A percentile compares a stretch with the other conserved stretches of the same genome.
Conservation (phyloP, 2,113 vertebrate species). For the Laterallus jamaicensis region DNA sequence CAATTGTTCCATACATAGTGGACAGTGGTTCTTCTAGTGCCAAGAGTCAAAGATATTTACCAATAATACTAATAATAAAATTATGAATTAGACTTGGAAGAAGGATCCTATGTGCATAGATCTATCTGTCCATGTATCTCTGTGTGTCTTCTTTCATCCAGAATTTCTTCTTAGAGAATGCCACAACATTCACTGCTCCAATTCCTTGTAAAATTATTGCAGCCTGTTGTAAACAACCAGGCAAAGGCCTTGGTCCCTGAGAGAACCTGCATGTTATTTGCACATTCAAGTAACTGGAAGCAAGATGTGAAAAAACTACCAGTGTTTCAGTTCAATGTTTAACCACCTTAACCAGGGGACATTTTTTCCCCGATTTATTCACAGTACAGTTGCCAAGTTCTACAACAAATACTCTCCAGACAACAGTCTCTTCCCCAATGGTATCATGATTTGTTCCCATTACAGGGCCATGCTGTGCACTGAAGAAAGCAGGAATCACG, state of each 20-base stretch:
- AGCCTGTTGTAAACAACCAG: neutral
- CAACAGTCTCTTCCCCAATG: neutral
- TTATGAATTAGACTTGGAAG: neutral
- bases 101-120: neutral
- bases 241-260: neutral
- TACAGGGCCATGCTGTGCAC: neutral
- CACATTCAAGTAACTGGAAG: neutral
- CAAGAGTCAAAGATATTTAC: neutral
- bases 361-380: neutral
- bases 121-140: neutral
- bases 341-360: neutral
- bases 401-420: neutral
- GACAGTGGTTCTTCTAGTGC: slow-evolving; percentile 13
- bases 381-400: neutral
- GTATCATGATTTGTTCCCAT: neutral
- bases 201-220: neutral
- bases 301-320: neutral
- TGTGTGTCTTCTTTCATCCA: neutral
- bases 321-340: neutral
- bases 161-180: neutral
- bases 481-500: neutral
- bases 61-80: neutral
- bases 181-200: neutral
- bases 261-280: neutral
- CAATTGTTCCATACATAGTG: slow-evolving; percentile 26